Evolutionary conservation across 2,888 invertebrate genomes (phyloP), one percentile per base, ranked within the genome.

Genomic region (Melanostoma scalare): DNA sequence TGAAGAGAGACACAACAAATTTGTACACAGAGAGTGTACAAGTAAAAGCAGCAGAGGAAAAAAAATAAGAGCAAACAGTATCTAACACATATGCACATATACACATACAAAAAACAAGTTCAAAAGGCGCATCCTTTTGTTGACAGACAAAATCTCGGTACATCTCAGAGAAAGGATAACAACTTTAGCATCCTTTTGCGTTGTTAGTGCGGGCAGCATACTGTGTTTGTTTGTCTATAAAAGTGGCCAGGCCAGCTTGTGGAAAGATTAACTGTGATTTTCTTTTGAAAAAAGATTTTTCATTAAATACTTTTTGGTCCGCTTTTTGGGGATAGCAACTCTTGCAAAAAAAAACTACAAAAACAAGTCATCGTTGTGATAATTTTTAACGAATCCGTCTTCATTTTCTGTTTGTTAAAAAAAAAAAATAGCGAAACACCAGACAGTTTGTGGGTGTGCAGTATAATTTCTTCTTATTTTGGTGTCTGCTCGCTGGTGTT

Each of bases 81-180:
- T 71, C 72, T 4, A 56, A 61, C 9, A 36, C 2, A 9, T 4
- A 5, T 8, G 42, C 69, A 68, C 52, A 52, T 53, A 48, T 8
- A 20, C 31, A 8, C 6, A 36, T 31, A 53, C 30, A 56, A 9
- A 52, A 52, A 44, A 40, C 52, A 53, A 50, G 73, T 61, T 42
- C 42, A 48, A 75, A 84, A 84, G 78, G 79, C 84, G 84, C 84
- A 84, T 84, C 79, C 74, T 79, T 84, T 79, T 78, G 74, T 78
- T 84, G 74, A 65, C 74, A 78, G 77, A 84, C 69, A 68, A 50
- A 73, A 63, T 61, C 60, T 81, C 67, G 48, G 48, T 53, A 52
- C 42, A 61, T 69, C 65, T 10, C 38, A 48, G 58, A 55, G 58
- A 63, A 77, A 35, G 65, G 65, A 60, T 77, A 71, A 76, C 71